Conservation (phyloP, 2,888 invertebrate species). For the Pristionchus maxplancki region DNA sequence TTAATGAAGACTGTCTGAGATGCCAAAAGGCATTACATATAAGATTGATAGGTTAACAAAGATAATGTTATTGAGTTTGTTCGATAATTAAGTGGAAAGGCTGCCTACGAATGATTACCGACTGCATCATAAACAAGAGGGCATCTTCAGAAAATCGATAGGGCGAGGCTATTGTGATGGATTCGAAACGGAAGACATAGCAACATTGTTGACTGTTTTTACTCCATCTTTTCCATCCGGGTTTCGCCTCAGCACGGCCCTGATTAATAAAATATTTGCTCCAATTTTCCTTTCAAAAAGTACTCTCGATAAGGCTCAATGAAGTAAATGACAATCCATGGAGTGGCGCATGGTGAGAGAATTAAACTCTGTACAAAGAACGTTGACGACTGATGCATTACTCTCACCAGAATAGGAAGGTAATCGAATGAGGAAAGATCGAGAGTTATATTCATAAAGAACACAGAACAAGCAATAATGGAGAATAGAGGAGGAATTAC, state of each 20-base stretch:
- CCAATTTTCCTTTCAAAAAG: background rate
- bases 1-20: too few species aligned
- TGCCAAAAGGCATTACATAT: too few species aligned
- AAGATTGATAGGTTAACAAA: too few species aligned
- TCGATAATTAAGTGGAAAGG: too few species aligned
- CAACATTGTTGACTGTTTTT: background rate
- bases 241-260: background rate
- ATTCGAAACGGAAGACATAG: too few species aligned
- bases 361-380: background rate
- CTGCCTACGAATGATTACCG: too few species aligned
- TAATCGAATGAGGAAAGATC: background rate
- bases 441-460: background rate
- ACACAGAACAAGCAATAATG: background rate
- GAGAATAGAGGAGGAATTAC: background rate
- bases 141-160: too few species aligned
- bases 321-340: background rate
- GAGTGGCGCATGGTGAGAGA: background rate
- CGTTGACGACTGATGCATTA: background rate
- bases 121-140: too few species aligned
- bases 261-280: background rate
- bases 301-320: background rate
- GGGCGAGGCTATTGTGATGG: too few species aligned
- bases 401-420: background rate
- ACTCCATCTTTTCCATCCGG: background rate
- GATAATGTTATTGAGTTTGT: too few species aligned